These are phyloP conservation scores for Leguminivora glycinivorella DNA, from an alignment of 1,140 invertebrate species.

Conservation along the genomic window DNA sequence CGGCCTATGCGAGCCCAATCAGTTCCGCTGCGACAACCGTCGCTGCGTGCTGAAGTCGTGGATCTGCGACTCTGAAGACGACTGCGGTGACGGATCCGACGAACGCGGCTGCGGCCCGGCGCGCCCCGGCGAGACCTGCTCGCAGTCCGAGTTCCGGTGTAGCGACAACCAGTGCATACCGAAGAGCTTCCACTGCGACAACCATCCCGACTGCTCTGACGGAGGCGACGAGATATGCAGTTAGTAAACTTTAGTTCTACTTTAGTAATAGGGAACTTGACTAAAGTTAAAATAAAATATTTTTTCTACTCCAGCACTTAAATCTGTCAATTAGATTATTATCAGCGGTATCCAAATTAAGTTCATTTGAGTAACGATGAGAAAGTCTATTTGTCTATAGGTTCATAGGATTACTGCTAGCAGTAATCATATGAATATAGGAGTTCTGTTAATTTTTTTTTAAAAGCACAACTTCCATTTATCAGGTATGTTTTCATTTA, in stretches of 20 bases:
- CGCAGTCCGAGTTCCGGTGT: constrained; percentile 91
- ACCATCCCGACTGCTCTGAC: constrained; percentile 87
- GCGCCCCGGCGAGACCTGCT: constrained; percentile 85
- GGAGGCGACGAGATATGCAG: constrained; percentile 91
- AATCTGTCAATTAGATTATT: too few species aligned
- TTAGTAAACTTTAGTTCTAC: constrained; percentile 76
- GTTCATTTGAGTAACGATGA: too few species aligned
- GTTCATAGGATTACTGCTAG: too few species aligned
- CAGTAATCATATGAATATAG: too few species aligned
- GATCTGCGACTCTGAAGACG: constrained; percentile 93
- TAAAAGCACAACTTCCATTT: too few species aligned
- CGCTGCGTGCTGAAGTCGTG: constrained; percentile 95
- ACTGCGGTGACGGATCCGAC: constrained; percentile 95
- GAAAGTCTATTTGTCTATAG: too few species aligned
- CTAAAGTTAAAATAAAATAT: too few species aligned
- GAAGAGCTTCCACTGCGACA: constrained; percentile 95
- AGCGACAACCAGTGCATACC: constrained; percentile 93
- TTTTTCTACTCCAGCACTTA: too few species aligned
- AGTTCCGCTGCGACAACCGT: constrained; percentile 92
- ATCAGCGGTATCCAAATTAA: too few species aligned
- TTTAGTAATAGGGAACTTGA: too few species aligned
- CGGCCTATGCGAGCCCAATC: constrained; percentile 93
- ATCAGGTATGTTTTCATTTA: too few species aligned
- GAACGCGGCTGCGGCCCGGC: constrained; percentile 83
- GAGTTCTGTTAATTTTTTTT: too few species aligned